These are phyloP conservation scores for Triops cancriformis DNA, from an alignment of 1,140 invertebrate genomes.

Conservation along the genomic window DNA sequence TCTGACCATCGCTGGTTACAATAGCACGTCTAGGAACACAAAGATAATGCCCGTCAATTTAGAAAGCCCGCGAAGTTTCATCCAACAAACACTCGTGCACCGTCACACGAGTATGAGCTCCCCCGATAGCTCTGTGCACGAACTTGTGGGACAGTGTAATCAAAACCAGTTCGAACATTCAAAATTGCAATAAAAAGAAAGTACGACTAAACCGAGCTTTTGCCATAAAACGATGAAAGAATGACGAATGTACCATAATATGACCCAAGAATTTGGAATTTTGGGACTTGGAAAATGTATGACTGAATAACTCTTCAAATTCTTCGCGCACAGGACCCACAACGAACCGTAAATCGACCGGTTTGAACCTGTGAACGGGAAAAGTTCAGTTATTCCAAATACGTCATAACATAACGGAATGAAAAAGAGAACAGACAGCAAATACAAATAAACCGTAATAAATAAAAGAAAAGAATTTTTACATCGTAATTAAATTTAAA, in stretches of 20 bases:
- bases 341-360: slow-evolving; percentile 79
- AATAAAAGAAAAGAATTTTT: slow-evolving; percentile 26
- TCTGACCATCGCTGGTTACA: slow-evolving; percentile 60
- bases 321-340: slow-evolving; percentile 71
- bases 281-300: slow-evolving; percentile 65
- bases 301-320: slow-evolving; percentile 73
- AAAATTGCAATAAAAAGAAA: too few species aligned
- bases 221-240: neutral
- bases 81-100: too few species aligned
- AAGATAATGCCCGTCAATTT: slow-evolving; percentile 13
- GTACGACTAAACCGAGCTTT: slow-evolving; percentile 9
- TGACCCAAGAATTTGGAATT: slow-evolving; percentile 79
- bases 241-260: slow-evolving; percentile 47
- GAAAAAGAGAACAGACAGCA: too few species aligned
- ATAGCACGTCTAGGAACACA: slow-evolving; percentile 53
- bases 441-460: slow-evolving; percentile 16
- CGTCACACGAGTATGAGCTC: too few species aligned
- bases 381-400: too few species aligned
- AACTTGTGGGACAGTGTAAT: too few species aligned
- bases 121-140: slow-evolving; percentile 3
- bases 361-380: slow-evolving; percentile 71
- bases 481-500: too few species aligned
- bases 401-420: too few species aligned
- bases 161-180: too few species aligned
- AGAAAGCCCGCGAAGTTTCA: neutral